Evolutionary conservation across 23 tunicate species (phyloP).

Genomic region (Styela clava): DNA sequence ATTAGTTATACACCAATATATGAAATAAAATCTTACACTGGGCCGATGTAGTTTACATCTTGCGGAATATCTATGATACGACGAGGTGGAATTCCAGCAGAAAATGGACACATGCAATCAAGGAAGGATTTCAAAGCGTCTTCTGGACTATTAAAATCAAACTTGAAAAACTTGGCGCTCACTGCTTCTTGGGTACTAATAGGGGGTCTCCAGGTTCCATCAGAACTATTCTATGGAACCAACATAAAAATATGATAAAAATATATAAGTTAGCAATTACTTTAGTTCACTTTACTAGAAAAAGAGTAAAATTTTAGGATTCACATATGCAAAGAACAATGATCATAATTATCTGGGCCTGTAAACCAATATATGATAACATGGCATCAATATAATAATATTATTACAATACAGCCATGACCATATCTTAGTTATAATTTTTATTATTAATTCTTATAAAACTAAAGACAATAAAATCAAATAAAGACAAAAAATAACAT

Average conservation of each 20-base stretch:
- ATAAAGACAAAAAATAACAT: no score
- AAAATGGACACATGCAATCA: conserved; percentile 44
- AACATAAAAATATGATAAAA: neutral
- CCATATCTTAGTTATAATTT: no score
- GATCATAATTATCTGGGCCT: no score
- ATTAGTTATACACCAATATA: no score
- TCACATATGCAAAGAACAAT: neutral
- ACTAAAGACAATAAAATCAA: no score
- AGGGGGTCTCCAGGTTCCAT: conserved; percentile 30
- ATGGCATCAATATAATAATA: no score
- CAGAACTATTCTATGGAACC: neutral
- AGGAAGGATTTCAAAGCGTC: conserved; percentile 7
- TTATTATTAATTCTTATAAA: no score
- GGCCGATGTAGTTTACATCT: neutral
- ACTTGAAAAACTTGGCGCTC: conserved; percentile 6
- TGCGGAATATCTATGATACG: conserved; percentile 7
- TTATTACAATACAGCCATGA: no score
- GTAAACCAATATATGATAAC: no score
- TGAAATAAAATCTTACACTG: conserved; percentile 24
- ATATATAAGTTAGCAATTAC: neutral
- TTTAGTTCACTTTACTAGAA: neutral
- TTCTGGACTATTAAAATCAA: neutral
- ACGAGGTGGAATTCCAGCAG: conserved; percentile 23
- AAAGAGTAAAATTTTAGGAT: neutral
- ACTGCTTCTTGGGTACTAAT: conserved; percentile 16